Evolutionary conservation across 2,113 vertebrate species (phyloP), one percentile per base, ranked within the genome.

Genomic region (Pitta sordida): DNA sequence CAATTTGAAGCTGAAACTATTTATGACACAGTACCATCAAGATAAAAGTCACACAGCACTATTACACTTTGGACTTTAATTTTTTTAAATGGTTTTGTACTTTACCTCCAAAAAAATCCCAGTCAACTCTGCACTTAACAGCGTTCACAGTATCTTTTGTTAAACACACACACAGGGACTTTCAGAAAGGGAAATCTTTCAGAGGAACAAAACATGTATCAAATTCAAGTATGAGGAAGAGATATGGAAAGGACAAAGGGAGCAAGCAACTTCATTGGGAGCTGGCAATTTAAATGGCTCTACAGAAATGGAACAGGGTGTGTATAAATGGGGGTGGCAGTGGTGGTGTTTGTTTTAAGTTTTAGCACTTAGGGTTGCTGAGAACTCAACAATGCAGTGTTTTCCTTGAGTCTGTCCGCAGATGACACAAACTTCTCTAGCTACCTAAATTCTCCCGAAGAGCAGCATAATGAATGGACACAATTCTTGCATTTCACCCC

Each of bases 31-130:
- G 44, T 86, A 80, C 74, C 89, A 96, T 96, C 93, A 86, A 97
- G 97, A 97, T 97, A 97, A 97, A 96, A 97, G 88, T 64, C 75
- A 75, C 88, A 81, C 26, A 93, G 68, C 53, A 60, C 73, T 83
- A 75, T 92, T 96, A 97, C 70, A 97, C 97, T 97, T 97, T 97
- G 97, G 95, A 97, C 97, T 94, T 84, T 60, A 17, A 80, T 91
- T 67, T 76, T 82, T 52, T 90, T 17, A 67, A 93, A 94, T 89
- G 55, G 78, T 92, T 94, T 96, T 92, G 89, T 93, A 96, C 93
- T 96, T 95, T 91, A 96, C 70, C 93, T 95, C 85, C 65, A 96
- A 97, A 96, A n/a, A 96, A 93, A 90, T 3, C 78, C 81, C 85
- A 82, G 20, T 67, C 60, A 77, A 52, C 74, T 81, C 83, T 10